Evolutionary conservation across 1,140 invertebrate genomes (phyloP).

Genomic region (Brachionus rotundiformis): DNA sequence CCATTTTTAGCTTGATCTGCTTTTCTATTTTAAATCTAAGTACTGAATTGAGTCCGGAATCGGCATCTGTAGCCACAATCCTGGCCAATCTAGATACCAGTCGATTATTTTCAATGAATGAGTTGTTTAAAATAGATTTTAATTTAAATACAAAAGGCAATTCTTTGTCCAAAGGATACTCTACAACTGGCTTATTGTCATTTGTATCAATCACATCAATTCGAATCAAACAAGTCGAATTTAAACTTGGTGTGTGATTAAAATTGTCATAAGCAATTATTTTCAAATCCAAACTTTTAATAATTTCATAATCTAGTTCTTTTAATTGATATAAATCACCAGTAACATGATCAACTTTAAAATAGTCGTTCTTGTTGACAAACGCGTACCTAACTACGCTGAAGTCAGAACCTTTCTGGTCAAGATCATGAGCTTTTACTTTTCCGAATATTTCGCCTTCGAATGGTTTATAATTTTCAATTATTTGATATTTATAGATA

Average conservation of each 20-base stretch:
- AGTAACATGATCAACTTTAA: background rate
- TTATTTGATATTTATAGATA: constrained; percentile 37
- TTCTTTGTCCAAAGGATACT: background rate
- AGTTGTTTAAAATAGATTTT: background rate
- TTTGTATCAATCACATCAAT: constrained; percentile 42
- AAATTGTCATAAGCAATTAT: constrained; percentile 46
- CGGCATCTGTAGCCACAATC: background rate
- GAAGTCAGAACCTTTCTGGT: background rate
- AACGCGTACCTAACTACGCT: background rate
- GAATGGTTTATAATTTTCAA: constrained; percentile 16
- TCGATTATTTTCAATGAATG: background rate
- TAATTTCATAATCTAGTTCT: constrained; percentile 24
- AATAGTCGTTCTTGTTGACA: constrained; percentile 36
- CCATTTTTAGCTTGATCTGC: constrained; percentile 22
- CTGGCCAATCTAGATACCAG: background rate
- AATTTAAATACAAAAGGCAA: background rate
- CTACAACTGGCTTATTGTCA: background rate
- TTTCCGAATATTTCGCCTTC: background rate
- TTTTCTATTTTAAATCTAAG: constrained; percentile 49
- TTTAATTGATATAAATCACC: constrained; percentile 40
- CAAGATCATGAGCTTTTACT: constrained; percentile 13
- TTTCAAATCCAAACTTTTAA: background rate
- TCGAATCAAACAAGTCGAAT: constrained; percentile 42
- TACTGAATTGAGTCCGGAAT: constrained; percentile 20
- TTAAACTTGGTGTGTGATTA: constrained; percentile 33